Percentiles rank a stretch among this genome's conserved stretches.
These are phyloP conservation scores for Brachypterus glaber DNA, from an alignment of 2,888 invertebrate genomes.

Conservation along the genomic window DNA sequence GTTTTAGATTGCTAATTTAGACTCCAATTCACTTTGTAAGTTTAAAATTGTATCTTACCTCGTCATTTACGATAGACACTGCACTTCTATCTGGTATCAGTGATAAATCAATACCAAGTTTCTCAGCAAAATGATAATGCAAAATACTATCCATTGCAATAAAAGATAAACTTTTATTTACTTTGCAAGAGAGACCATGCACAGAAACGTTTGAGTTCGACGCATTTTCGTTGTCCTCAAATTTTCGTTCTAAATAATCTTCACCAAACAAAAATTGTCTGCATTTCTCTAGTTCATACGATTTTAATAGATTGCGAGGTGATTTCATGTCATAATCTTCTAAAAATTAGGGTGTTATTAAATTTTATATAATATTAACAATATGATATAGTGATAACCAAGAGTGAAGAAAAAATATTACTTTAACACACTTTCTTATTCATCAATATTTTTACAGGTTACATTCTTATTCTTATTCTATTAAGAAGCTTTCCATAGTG, in stretches of 20 bases:
- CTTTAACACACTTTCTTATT: too few relatives aligned
- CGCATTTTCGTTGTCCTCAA: slow-evolving; percentile 20
- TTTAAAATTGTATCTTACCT: slow-evolving; percentile 53
- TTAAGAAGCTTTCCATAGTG: too few relatives aligned
- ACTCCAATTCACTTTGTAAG: too few relatives aligned
- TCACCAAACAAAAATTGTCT: slow-evolving; percentile 35
- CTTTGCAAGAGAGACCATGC: slow-evolving; percentile 44
- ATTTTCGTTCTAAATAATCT: slow-evolving; percentile 38
- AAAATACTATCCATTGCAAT: slow-evolving; percentile 64
- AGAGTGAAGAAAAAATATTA: too few relatives aligned
- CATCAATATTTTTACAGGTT: too few relatives aligned
- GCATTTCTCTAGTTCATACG: slow-evolving; percentile 27
- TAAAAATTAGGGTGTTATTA: not conserved
- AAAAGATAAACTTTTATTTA: slow-evolving; percentile 52
- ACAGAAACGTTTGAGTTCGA: slow-evolving; percentile 1
- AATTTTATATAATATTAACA: too few relatives aligned
- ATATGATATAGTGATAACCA: too few relatives aligned
- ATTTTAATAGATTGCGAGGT: slow-evolving; percentile 42
- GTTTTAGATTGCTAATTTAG: not conserved
- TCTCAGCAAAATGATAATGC: slow-evolving; percentile 65
- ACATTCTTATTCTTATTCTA: too few relatives aligned
- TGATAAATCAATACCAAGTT: slow-evolving; percentile 59
- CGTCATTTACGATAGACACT: slow-evolving; percentile 60
- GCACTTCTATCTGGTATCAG: slow-evolving; percentile 53
- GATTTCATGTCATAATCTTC: slow-evolving; percentile 31